Evolutionary conservation across 2,113 vertebrate genomes (phyloP).

Genomic region (Chiloscyllium plagiosum): DNA sequence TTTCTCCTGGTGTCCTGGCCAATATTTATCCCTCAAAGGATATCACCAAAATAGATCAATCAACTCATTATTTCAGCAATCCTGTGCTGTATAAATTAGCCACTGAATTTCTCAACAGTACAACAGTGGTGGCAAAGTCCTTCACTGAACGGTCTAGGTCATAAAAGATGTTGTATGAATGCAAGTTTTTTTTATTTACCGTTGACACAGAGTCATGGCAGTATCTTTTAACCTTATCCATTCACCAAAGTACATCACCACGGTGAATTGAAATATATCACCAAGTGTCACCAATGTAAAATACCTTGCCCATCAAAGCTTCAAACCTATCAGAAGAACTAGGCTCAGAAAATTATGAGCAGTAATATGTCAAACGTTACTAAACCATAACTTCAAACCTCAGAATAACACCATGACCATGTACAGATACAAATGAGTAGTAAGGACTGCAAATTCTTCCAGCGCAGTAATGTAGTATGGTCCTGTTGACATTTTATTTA

Average conservation of each 20-base stretch:
- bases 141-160: neutral
- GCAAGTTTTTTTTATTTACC: neutral
- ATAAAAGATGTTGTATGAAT: neutral
- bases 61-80: neutral
- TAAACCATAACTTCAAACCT: neutral
- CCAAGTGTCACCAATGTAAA: neutral
- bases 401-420: neutral
- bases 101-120: neutral
- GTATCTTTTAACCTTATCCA: neutral
- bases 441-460: neutral
- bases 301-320: neutral
- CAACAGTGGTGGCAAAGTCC: neutral
- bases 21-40: neutral
- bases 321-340: neutral
- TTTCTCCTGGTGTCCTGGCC: neutral
- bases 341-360: neutral
- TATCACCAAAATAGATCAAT: neutral
- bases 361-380: neutral
- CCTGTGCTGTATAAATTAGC: neutral
- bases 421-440: neutral
- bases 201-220: neutral
- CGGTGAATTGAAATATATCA: neutral
- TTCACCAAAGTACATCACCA: neutral
- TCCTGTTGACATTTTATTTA: neutral
- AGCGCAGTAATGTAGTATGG: neutral